phyloP scores from a whole-genome alignment of 2,113 vertebrate species.

The Perca schrenkii region DNA sequence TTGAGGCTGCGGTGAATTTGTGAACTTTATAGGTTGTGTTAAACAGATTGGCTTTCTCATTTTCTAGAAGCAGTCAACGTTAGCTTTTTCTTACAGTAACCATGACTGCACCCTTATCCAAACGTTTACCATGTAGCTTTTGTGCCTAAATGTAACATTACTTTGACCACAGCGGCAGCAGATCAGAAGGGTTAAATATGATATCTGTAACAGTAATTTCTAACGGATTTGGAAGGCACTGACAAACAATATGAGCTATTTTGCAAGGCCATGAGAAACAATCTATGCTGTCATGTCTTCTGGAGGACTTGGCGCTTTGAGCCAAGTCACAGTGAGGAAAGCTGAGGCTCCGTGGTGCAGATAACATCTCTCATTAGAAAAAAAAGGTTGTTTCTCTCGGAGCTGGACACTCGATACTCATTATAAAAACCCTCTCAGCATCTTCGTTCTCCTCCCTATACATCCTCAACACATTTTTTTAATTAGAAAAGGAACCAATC shows the following conservation, averaged over 20 bases:
- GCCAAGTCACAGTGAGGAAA: not conserved
- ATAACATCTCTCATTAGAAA: constrained; percentile 31
- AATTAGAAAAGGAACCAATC: constrained; percentile 41
- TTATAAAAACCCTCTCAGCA: constrained; percentile 13
- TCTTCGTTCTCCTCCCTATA: constrained; percentile 12
- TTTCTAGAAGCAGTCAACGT: not conserved
- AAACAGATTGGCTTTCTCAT: not conserved
- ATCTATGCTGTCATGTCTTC: not conserved
- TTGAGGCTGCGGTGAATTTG: no score
- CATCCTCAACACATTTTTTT: constrained; percentile 15
- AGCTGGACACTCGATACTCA: constrained; percentile 1
- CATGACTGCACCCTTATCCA: no score
- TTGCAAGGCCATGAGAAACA: not conserved
- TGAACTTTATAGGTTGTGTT: not conserved
- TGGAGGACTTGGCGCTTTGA: not conserved
- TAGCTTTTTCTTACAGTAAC: not conserved
- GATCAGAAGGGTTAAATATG: not conserved
- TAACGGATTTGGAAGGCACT: not conserved
- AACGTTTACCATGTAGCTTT: no score
- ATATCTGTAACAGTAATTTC: not conserved
- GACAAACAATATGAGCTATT: not conserved
- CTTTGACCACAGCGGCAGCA: not conserved
- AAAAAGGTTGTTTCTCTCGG: not conserved
- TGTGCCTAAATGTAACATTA: not conserved
- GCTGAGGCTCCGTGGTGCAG: constrained; percentile 4